These are phyloP conservation scores for Galaxea fascicularis DNA, from an alignment of 92 coral and sea anemone species.

Conservation along the genomic window DNA sequence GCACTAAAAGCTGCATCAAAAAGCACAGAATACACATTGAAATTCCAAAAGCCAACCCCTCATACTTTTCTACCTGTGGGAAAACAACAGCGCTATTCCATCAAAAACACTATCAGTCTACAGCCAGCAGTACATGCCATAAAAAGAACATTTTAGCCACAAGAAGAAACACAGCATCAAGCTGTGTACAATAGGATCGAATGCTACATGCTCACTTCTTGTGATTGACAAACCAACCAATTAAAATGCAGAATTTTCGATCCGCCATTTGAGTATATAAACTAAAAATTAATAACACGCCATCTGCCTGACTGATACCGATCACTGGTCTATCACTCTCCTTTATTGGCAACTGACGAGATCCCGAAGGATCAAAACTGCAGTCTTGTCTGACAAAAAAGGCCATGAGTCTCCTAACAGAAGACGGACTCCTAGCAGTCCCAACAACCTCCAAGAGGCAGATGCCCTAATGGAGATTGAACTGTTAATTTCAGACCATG, in stretches of 20 bases:
- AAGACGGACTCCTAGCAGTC: too few relatives aligned
- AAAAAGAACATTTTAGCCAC: not conserved
- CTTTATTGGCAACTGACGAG: too few relatives aligned
- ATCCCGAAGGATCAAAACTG: too few relatives aligned
- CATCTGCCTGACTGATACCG: not conserved
- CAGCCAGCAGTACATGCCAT: not conserved
- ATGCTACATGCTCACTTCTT: not conserved
- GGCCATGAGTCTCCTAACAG: too few relatives aligned
- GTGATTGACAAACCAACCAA: not conserved
- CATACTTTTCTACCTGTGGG: too few relatives aligned
- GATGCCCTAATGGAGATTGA: too few relatives aligned
- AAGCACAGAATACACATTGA: too few relatives aligned
- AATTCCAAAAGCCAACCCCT: too few relatives aligned
- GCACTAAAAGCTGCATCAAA: too few relatives aligned
- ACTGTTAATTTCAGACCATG: too few relatives aligned
- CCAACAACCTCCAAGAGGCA: too few relatives aligned
- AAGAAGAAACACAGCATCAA: slow-evolving; percentile 14
- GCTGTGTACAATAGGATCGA: slow-evolving; percentile 36
- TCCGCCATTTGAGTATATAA: not conserved
- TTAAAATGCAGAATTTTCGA: slow-evolving; percentile 1
- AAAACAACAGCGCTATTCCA: not conserved
- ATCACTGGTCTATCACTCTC: not conserved
- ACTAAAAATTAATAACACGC: not conserved
- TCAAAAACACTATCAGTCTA: not conserved
- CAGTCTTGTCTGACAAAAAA: too few relatives aligned